These are phyloP conservation scores for Xylota segnis DNA, from an alignment of 2,888 invertebrate genomes.

Conservation along the genomic window DNA sequence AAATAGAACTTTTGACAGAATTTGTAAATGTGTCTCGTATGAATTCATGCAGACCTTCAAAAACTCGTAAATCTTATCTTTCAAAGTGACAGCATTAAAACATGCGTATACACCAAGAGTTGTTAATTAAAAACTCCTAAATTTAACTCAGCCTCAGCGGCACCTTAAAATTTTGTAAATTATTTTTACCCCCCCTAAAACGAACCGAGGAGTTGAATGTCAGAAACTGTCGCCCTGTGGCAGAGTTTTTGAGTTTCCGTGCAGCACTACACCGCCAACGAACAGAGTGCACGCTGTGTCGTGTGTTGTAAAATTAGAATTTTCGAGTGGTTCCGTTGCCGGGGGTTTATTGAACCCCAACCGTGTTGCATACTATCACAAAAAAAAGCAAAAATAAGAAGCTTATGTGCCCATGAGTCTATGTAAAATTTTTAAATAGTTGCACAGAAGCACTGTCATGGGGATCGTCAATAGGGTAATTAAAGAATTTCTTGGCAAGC, in stretches of 20 bases:
- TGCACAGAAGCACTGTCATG: conserved; percentile 19
- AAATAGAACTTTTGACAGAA: conserved; percentile 37
- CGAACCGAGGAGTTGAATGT: conserved; percentile 40
- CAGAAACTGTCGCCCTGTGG: conserved; percentile 34
- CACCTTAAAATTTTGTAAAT: not conserved
- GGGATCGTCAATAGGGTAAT: conserved; percentile 49
- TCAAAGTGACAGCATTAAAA: conserved; percentile 27
- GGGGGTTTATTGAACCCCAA: conserved; percentile 69
- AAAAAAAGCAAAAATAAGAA: conserved; percentile 10
- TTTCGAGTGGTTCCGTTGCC: conserved; percentile 51
- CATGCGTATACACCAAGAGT: conserved; percentile 4
- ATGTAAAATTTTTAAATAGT: conserved; percentile 28
- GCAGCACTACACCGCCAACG: conserved; percentile 40
- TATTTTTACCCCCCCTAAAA: conserved; percentile 31
- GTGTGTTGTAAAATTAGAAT: conserved; percentile 68
- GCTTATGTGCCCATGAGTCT: conserved; percentile 20
- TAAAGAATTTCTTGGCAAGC: conserved; percentile 68
- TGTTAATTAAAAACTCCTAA: conserved; percentile 22
- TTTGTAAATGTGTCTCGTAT: conserved; percentile 3
- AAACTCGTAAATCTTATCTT: conserved; percentile 29
- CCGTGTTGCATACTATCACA: conserved; percentile 13
- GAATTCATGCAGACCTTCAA: conserved; percentile 33
- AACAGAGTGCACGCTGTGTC: conserved; percentile 19
- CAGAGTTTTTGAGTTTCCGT: conserved; percentile 28
- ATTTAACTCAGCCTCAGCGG: not conserved